These are phyloP conservation scores for Macropodus opercularis DNA, from an alignment of 2,797 vertebrate species.

Conservation along the genomic window DNA sequence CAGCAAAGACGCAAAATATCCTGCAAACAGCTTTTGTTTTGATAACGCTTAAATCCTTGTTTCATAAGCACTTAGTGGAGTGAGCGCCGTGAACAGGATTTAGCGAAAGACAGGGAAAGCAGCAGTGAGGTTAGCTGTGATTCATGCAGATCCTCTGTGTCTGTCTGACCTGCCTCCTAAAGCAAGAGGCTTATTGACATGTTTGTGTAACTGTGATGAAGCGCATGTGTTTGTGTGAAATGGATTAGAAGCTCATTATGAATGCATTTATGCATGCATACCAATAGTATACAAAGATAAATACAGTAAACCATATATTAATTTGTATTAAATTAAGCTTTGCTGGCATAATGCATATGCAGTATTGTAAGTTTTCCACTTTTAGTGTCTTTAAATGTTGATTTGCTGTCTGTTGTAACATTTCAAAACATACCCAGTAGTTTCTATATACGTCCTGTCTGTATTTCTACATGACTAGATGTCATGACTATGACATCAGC, in stretches of 20 bases:
- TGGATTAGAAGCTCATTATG: constrained; percentile 19
- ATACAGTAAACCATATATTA: neutral
- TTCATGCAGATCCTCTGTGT: constrained; percentile 24
- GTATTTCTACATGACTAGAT: constrained; percentile 2
- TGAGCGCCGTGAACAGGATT: neutral
- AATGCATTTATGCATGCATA: neutral
- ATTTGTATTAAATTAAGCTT: neutral
- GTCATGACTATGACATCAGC: constrained; percentile 23
- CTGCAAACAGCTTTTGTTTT: constrained; percentile 14
- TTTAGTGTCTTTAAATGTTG: too few species aligned
- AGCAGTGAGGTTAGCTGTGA: constrained; percentile 13
- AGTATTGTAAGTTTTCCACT: neutral
- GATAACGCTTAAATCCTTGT: constrained; percentile 27
- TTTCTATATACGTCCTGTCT: neutral
- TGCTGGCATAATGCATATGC: neutral
- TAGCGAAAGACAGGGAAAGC: constrained; percentile 7
- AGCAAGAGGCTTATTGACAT: constrained; percentile 8
- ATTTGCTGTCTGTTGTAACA: too few species aligned
- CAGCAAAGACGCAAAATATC: constrained; percentile 16
- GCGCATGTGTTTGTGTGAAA: constrained; percentile 5
- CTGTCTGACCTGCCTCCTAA: constrained; percentile 9
- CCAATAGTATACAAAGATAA: constrained; percentile 5
- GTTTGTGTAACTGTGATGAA: constrained; percentile 13
- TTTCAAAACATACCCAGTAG: too few species aligned
- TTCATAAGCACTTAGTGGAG: constrained; percentile 3